Evolutionary conservation across 2,113 vertebrate species (phyloP), one percentile per base, ranked within the genome.

Genomic region (Lipotes vexillifer): DNA sequence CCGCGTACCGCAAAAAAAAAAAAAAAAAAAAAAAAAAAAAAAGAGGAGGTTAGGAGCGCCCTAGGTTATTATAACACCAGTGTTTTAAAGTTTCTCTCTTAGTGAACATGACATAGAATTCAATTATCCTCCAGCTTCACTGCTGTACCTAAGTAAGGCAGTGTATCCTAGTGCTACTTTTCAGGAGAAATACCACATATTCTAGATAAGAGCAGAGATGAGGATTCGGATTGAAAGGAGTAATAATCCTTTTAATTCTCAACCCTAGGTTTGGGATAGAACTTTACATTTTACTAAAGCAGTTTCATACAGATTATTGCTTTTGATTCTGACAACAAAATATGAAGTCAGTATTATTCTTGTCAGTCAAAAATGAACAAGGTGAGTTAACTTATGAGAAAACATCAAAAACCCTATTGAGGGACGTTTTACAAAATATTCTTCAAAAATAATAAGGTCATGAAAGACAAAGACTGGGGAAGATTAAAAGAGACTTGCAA

Each of bases 271-370:
- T 91, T 69, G 27, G 17, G 33, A 13, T 87, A 88, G n/a, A 96
- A 59, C 41, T 72, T 96, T 59, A 88, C 33, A 66, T 80, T 83
- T 97, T 83, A 93, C 66, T 49, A 95, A 81, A 95, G 17, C 25
- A 78, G 23, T 49, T 93, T 91, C 17, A 46, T 71, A 59, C 20
- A 77, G 17, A 49, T 78, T 63, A 44, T 78, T 92, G 31, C 13
- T 80, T 92, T 88, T 84, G 63, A 88, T 83, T 94, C 61, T 92
- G 94, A 66, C 55, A 72, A 87, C 10, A 78, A 38, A 92, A 97
- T 31, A 88, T 25, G 52, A 96, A 92, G 15, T 88, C 69, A 65
- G 11, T 57, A n/a, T 82, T 83, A 88, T 57, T 77, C 36, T 68
- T 77, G 4, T 91, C 52, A 91, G 36, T 91, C 68, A 96, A 38